phyloP scores from a whole-genome alignment of 2,797 vertebrate species.

The Sparidentex hasta region DNA sequence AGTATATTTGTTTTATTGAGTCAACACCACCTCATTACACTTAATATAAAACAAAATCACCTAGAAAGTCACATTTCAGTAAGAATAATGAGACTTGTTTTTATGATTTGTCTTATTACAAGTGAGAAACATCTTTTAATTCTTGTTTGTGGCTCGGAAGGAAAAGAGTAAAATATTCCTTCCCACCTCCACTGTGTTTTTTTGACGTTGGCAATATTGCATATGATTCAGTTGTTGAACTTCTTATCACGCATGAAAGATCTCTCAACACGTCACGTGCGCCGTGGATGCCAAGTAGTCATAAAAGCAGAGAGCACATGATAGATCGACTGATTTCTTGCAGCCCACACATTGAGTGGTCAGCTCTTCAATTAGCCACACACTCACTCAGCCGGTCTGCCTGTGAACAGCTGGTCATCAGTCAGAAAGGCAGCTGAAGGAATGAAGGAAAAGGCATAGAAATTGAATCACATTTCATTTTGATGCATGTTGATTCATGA shows the following conservation, averaged over 20 bases:
- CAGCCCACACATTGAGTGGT: conserved; percentile 13
- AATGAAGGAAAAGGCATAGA: not conserved
- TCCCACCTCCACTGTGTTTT: not conserved
- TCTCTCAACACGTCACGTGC: not conserved
- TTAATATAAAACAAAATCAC: too few species aligned
- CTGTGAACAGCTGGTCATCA: conserved; percentile 40
- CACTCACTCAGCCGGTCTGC: conserved; percentile 22
- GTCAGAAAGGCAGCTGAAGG: conserved; percentile 21
- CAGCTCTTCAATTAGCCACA: conserved; percentile 26
- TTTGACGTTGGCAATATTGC: not conserved
- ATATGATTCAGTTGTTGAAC: not conserved
- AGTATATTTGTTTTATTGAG: too few species aligned
- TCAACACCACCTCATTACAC: too few species aligned
- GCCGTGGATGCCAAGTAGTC: conserved; percentile 3
- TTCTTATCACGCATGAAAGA: not conserved
- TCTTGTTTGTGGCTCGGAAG: not conserved
- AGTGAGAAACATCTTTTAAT: too few species aligned
- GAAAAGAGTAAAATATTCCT: not conserved
- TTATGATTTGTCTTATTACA: too few species aligned
- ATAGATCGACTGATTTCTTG: not conserved
- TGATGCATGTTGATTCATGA: not conserved
- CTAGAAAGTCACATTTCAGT: too few species aligned
- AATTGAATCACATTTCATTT: not conserved
- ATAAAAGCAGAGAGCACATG: conserved; percentile 19
- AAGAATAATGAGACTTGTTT: too few species aligned